Evolutionary conservation across 2,888 invertebrate genomes (phyloP), one percentile per base, ranked within the genome.

Genomic region (Stenotaenia linearis): DNA sequence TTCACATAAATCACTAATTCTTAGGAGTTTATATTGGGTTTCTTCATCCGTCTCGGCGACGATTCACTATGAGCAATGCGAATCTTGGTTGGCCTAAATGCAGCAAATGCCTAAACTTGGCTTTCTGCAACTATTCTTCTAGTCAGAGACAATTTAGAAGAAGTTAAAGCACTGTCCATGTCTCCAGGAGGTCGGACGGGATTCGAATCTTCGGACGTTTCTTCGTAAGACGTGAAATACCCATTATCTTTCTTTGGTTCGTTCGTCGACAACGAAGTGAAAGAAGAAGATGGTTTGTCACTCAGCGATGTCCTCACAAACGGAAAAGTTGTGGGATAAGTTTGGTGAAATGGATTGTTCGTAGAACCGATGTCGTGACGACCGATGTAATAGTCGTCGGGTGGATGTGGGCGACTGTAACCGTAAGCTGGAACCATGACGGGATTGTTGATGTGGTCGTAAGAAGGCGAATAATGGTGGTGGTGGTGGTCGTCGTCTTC

Each of bases 91-190:
- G 61, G 61, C 61, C 61, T 61, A 25, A 5, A 61, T n/a, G n/a
- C 2, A 45, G 6, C n/a, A 45, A 45, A 45, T 15, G 9, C 15
- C 61, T 69, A 81, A 23, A 81, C 81, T 76, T 81, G 81, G 45
- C 81, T 81, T 78, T 81, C 81, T 28, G 81, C 79, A 37, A 81
- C 40, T 25, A 80, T 80, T 30, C 80, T 77, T 56, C 79, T 77
- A 12, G 79, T 69, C 30, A 79, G 25, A 28, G 79, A 79, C 18
- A 75, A 74, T 37, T 79, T 79, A 15, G 79, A 79, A 4, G 79
- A 28, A 21, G 37, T 74, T 21, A 77, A 45, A 7, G 4, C 7
- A 61, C 25, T 28, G 10, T 61, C 61, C n/a, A n/a, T 78, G 3
- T 69, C 74, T 21, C 69, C 75, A 9, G 75, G 7, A 15, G 75